Conservation (phyloP, 2,113 vertebrate genomes). For the Leiothrix lutea region DNA sequence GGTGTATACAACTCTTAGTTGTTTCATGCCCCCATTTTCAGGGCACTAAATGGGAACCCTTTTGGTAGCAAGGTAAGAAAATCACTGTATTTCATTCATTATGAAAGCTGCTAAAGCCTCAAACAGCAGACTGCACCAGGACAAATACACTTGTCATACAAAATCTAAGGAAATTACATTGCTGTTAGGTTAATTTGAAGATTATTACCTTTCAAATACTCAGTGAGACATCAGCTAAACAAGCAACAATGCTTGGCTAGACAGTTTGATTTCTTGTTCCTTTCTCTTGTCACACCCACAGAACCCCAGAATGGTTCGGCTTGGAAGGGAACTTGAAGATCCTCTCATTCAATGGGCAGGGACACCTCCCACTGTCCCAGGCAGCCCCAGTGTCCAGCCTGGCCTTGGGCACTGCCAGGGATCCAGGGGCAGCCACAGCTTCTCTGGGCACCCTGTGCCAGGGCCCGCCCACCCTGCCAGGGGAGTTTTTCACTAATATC, state of each 20-base stretch:
- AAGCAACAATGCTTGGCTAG: not conserved
- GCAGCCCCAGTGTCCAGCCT: accelerated
- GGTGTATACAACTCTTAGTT: no score
- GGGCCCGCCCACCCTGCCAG: accelerated
- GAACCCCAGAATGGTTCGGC: not conserved
- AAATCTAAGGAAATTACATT: not conserved
- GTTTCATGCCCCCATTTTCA: not conserved
- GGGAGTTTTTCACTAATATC: not conserved
- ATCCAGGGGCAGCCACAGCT: not conserved
- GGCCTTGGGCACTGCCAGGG: not conserved
- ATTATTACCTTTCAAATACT: not conserved
- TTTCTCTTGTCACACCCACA: not conserved
- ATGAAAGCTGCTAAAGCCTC: not conserved
- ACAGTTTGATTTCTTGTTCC: not conserved
- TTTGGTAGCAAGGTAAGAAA: not conserved
- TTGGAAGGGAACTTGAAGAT: not conserved
- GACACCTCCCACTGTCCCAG: not conserved
- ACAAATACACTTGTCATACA: not conserved
- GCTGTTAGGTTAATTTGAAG: not conserved
- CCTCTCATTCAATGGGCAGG: not conserved
- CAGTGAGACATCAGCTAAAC: not conserved
- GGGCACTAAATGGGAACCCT: not conserved
- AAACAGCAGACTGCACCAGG: not conserved
- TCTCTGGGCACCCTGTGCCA: not conserved
- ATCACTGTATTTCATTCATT: not conserved